Percentiles rank a stretch among this genome's conserved stretches.
Conservation (phyloP, 2,888 invertebrate species). For the Epistrophe eligans region DNA sequence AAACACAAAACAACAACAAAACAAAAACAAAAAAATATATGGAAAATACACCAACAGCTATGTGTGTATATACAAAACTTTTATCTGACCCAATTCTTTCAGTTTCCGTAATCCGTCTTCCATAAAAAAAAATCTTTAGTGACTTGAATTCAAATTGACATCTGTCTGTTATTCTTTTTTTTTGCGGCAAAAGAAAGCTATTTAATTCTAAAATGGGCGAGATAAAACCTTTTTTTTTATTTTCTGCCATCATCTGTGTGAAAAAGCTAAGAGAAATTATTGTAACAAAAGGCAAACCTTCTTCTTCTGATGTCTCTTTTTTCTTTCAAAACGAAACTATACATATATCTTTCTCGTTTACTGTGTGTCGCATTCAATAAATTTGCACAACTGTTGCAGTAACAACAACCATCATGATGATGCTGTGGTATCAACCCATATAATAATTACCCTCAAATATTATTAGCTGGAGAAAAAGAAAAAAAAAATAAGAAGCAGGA, state of each 20-base stretch:
- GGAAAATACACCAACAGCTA: constrained; percentile 34
- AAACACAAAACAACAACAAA: neutral
- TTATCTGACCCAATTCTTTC: constrained; percentile 64
- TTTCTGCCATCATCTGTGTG: constrained; percentile 31
- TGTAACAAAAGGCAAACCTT: constrained; percentile 45
- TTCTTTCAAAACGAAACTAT: neutral
- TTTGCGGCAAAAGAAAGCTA: constrained; percentile 63
- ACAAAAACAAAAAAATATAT: neutral
- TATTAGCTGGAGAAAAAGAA: neutral
- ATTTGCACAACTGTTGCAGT: constrained; percentile 67
- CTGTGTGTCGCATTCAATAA: constrained; percentile 68
- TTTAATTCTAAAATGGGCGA: constrained; percentile 53
- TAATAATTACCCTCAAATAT: constrained; percentile 45
- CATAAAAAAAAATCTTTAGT: constrained; percentile 41
- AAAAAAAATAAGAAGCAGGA: neutral
- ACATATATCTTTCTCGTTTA: neutral
- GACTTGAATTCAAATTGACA: constrained; percentile 60
- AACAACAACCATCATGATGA: constrained; percentile 1
- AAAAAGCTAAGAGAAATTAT: constrained; percentile 51
- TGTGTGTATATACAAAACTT: constrained; percentile 28
- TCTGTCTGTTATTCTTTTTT: constrained; percentile 35
- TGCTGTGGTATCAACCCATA: constrained; percentile 36
- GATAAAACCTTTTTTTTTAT: constrained; percentile 37
- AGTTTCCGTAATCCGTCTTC: constrained; percentile 29
- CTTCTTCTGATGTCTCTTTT: neutral